Evolutionary conservation across 1,140 invertebrate species (phyloP), one percentile per base, ranked within the genome.

Genomic region (Arctopsyche grandis): DNA sequence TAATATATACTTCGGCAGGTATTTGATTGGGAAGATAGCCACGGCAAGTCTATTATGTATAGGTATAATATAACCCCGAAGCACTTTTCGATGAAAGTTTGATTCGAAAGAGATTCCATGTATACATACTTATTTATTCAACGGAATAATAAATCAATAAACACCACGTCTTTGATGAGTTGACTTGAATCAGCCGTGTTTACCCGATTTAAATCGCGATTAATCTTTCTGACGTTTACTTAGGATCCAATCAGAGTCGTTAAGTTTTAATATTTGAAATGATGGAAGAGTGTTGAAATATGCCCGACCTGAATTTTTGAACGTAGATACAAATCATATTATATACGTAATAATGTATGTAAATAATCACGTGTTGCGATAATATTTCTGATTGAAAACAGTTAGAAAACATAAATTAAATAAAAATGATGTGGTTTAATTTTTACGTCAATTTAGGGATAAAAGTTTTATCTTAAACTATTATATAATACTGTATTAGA

Each of bases 141-240:
- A 66, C 10, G 19, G 19, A 12, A 29, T 21, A 71, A 71, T 71
- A 71, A 71, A 71, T 71, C 69, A 71, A 71, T 71, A 71, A 71
- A 71, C 69, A 46, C 69, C 69, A 46, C 69, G 46, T 46, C 69
- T 52, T 71, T 71, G 69, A 71, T 44, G 46, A 71, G 46, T 7
- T 1, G 29, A 52, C 21, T 12, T n/a, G 69, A 71, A 71, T 5
- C 66, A 29, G 22, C 22, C 38, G 16, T 71, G 46, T 71, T 71
- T 71, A n/a, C 43, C 38, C 29, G 16, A 16, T 16, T 71, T 46
- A 71, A 71, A 19, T 71, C 69, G 69, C 44, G 69, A 71, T 71
- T 46, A 71, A 71, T 71, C 69, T 71, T 71, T 71, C 38, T 0
- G 9, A 22, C 46, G 46, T 71, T 71, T 71, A 46, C 44, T 71